Base-by-base conservation (phyloP, 2,797 vertebrate genomes). In the Peromyscus eremicus region DNA sequence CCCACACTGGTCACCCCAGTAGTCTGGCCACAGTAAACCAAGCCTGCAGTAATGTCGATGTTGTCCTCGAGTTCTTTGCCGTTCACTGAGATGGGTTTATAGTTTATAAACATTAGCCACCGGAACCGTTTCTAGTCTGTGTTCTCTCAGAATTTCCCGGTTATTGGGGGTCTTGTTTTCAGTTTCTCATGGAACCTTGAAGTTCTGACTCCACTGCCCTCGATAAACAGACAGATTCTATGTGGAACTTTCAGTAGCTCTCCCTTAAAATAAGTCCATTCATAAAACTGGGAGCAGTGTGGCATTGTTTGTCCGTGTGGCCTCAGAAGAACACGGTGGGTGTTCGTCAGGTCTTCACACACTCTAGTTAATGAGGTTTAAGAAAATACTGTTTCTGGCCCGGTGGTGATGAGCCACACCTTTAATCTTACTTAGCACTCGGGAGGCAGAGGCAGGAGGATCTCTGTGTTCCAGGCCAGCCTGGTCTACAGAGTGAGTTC, bases 1-100 rank as follows among this genome's bases (percentile, higher is more conserved):
- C 60, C 27, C 10, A 37, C 46, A 32, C 89, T 75, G 84, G 76
- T 84, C 87, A 34, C 92, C 68, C 71, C 84, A 85, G 79, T 86
- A 87, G 89, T 93, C 71, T 92, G 68, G 94, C 77, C 75, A 70
- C 90, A 93, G 95, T 92, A 95, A 96, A 96, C 70, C n/a, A 49
- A 89, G 60, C 93, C 96, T 92, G 37, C 32, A 90, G 94, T 89
- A 89, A 96, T 95, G 62, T n/a, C 46, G 49, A 73, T 66, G 34
- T 75, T 66, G 46, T 80, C 68, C 71, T 81, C 43, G 64, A 87
- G 83, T 87, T 57, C 75, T 73, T 91, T 87, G 75, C 89, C 94
- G 57, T 94, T 87, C 79, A 34, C 71, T 57, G 55, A 83, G 70
- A 88, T 70, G 92, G 92, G 75, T 87, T 97, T 92, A 43, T 91